Evolutionary conservation across 2,888 invertebrate species (phyloP).

Genomic region (Hypena proboscidalis): DNA sequence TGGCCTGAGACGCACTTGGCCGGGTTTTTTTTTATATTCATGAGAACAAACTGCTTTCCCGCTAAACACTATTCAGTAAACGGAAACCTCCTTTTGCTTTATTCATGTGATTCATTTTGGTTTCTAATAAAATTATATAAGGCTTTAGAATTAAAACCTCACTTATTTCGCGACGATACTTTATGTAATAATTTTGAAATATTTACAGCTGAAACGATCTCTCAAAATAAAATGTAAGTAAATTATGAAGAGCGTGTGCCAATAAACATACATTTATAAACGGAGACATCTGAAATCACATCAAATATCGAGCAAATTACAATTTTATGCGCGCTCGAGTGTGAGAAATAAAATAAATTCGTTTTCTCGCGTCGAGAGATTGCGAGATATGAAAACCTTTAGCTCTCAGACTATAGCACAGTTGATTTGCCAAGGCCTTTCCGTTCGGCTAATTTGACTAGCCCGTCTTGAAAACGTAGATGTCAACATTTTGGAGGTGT

Average conservation of each 20-base stretch:
- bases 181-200: too few relatives aligned
- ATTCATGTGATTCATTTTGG: too few relatives aligned
- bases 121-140: too few relatives aligned
- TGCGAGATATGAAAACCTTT: constrained; percentile 30
- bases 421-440: constrained; percentile 64
- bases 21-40: too few relatives aligned
- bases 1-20: too few relatives aligned
- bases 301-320: constrained; percentile 55
- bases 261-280: constrained; percentile 1
- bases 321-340: constrained; percentile 16
- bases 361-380: constrained; percentile 19
- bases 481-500: constrained; percentile 17
- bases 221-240: not conserved
- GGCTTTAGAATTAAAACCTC: too few relatives aligned
- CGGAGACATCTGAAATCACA: constrained; percentile 10
- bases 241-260: not conserved
- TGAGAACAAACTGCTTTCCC: too few relatives aligned
- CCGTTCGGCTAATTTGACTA: constrained; percentile 67
- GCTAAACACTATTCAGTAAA: too few relatives aligned
- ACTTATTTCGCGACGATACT: too few relatives aligned
- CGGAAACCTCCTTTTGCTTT: too few relatives aligned
- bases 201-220: too few relatives aligned
- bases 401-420: constrained; percentile 36
- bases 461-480: constrained; percentile 29
- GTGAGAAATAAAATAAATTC: constrained; percentile 38